phyloP scores from a whole-genome alignment of 2,888 invertebrate species.

The Tanypteryx hageni region DNA sequence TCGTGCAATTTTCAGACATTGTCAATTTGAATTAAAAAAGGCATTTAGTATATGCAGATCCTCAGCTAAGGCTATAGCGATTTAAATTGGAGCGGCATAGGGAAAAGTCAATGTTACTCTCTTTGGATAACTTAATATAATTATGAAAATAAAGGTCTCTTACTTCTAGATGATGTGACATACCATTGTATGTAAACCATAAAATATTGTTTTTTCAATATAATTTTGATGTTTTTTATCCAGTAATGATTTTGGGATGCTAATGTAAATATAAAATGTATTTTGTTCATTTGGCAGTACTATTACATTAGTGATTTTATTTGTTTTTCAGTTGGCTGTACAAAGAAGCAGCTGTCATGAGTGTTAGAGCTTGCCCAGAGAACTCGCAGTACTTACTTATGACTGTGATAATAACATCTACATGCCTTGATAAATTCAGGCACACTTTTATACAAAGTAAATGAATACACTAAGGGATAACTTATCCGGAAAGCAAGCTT shows the following conservation, averaged over 20 bases:
- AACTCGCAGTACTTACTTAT: slow-evolving; percentile 78
- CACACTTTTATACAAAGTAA: slow-evolving; percentile 70
- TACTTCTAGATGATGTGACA: too few species aligned
- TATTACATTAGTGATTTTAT: slow-evolving; percentile 25
- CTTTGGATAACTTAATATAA: neutral
- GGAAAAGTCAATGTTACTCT: too few species aligned
- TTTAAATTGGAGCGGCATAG: too few species aligned
- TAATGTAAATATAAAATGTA: neutral
- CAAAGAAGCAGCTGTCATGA: slow-evolving; percentile 80
- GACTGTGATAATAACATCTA: slow-evolving; percentile 78
- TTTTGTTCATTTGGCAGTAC: neutral
- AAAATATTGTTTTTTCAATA: neutral
- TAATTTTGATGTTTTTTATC: neutral
- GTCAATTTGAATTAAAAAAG: too few species aligned
- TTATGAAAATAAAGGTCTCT: neutral
- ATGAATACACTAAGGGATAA: too few species aligned
- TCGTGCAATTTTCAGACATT: too few species aligned
- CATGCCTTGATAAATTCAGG: slow-evolving; percentile 79
- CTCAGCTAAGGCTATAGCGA: too few species aligned
- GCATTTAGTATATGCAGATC: too few species aligned
- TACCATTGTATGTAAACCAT: neutral
- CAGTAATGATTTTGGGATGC: neutral
- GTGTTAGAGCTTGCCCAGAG: slow-evolving; percentile 76
- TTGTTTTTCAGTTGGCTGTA: slow-evolving; percentile 78
- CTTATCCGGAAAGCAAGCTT: too few species aligned